Evolutionary conservation across 2,797 vertebrate species (phyloP).

Genomic region (Anguilla megastoma): DNA sequence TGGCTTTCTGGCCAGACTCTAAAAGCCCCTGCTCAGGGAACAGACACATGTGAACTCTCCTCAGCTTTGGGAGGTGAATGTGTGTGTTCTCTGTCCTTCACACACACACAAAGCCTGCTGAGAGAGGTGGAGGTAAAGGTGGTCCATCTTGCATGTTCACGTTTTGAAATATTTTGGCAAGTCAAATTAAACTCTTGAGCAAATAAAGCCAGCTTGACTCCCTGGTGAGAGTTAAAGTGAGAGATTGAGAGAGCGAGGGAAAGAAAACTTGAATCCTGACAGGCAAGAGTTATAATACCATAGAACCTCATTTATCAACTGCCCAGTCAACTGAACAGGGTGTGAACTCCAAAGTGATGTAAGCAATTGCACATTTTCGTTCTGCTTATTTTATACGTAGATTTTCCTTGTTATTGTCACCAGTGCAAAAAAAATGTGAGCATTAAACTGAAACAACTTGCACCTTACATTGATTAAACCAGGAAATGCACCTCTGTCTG

Average conservation of each 20-base stretch:
- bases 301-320: neutral
- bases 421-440: neutral
- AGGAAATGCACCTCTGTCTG: neutral
- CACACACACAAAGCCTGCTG: neutral
- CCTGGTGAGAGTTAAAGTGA: neutral
- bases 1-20: neutral
- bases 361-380: neutral
- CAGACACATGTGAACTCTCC: neutral
- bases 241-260: conserved; percentile 30
- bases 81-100: neutral
- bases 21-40: neutral
- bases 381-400: neutral
- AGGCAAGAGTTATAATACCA: neutral
- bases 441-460: neutral
- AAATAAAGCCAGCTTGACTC: neutral
- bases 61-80: neutral
- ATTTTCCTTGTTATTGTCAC: neutral
- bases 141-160: neutral
- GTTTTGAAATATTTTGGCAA: neutral
- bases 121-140: neutral
- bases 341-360: neutral
- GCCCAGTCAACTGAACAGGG: neutral
- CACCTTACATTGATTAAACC: neutral
- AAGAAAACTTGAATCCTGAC: neutral
- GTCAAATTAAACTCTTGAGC: neutral